A percentile compares a stretch with the other conserved stretches of the same genome.
Conservation (phyloP, 2,888 invertebrate genomes). For the Polia nebulosa region DNA sequence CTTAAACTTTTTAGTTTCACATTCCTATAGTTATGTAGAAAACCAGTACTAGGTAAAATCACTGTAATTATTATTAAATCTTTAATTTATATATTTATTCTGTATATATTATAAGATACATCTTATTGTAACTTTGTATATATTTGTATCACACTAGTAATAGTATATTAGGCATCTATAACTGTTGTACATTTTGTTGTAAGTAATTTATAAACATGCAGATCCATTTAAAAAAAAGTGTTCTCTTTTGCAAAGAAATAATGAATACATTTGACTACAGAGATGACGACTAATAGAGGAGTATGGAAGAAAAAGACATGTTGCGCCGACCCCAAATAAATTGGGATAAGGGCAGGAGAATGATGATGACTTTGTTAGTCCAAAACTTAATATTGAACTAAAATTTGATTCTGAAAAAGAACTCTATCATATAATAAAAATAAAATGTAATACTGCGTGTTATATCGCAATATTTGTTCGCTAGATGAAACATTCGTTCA, state of each 20-base stretch:
- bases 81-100: constrained; percentile 4
- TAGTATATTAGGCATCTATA: constrained; percentile 17
- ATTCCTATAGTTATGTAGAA: constrained; percentile 30
- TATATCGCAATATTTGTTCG: not conserved
- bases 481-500: not conserved
- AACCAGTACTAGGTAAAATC: constrained; percentile 15
- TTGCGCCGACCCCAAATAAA: too few relatives aligned
- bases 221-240: constrained; percentile 2
- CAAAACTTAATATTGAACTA: not conserved
- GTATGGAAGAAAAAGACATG: too few relatives aligned
- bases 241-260: not conserved
- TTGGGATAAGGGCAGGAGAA: too few relatives aligned
- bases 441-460: not conserved
- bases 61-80: not conserved
- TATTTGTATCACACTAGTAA: constrained; percentile 25
- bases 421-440: not conserved
- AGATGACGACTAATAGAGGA: too few relatives aligned
- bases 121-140: constrained; percentile 28
- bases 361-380: constrained; percentile 3
- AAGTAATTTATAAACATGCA: constrained; percentile 14
- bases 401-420: too few relatives aligned
- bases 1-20: constrained; percentile 36
- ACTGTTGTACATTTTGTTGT: constrained; percentile 38
- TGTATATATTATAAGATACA: constrained; percentile 33
- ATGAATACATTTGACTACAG: not conserved